These are phyloP conservation scores for Orbicella faveolata DNA, from an alignment of 64 coral and sea anemone species.

Conservation along the genomic window DNA sequence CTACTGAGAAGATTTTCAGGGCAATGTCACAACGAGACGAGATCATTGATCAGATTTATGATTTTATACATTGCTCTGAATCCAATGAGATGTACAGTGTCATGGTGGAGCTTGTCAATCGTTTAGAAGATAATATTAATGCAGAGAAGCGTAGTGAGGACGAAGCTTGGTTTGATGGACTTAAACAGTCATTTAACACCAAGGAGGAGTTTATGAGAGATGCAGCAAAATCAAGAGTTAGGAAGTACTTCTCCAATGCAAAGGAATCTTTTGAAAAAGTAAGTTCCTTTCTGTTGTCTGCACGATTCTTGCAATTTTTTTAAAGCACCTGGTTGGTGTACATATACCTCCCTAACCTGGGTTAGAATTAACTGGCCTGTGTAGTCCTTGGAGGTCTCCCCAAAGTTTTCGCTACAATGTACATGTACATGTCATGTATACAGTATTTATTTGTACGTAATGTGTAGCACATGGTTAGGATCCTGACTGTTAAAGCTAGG, in stretches of 20 bases:
- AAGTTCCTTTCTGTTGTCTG: not conserved
- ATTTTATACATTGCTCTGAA: conserved; percentile 54
- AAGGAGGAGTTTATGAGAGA: conserved; percentile 73
- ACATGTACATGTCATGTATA: too few relatives aligned
- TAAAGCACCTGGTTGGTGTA: too few relatives aligned
- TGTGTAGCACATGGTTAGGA: too few relatives aligned
- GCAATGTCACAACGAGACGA: conserved; percentile 72
- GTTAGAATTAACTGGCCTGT: too few relatives aligned
- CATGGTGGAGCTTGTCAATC: conserved; percentile 75
- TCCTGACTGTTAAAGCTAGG: too few relatives aligned
- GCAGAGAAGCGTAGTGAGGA: conserved; percentile 81
- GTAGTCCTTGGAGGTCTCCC: too few relatives aligned
- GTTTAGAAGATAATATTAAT: conserved; percentile 83
- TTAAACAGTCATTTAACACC: conserved; percentile 59
- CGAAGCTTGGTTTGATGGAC: conserved; percentile 88
- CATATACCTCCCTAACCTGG: too few relatives aligned
- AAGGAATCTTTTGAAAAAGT: conserved; percentile 91
- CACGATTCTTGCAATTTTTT: too few relatives aligned
- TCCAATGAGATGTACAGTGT: conserved; percentile 77
- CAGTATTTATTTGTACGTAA: too few relatives aligned
- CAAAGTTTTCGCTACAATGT: too few relatives aligned
- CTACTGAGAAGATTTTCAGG: conserved; percentile 75
- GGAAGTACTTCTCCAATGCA: conserved; percentile 78
- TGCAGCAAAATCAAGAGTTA: conserved; percentile 73
- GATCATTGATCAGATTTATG: conserved; percentile 73